These are phyloP conservation scores for Pollachius pollachius DNA, from an alignment of 2,113 vertebrate species.

Conservation along the genomic window DNA sequence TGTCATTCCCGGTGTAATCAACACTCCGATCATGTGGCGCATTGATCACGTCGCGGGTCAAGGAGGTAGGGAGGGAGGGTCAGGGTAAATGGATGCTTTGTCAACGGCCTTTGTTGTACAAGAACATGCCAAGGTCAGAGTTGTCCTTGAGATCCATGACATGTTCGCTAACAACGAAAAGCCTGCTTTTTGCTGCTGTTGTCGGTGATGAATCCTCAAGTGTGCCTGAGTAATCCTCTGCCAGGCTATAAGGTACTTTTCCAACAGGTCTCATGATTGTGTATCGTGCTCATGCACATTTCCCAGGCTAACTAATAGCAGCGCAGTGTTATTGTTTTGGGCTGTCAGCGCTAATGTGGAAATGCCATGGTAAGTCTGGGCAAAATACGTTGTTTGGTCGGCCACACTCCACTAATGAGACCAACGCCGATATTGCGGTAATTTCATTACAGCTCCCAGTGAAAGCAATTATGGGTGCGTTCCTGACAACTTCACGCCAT, in stretches of 20 bases:
- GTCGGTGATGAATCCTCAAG: conserved; percentile 33
- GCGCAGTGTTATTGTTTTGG: background rate
- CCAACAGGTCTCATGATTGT: conserved; percentile 17
- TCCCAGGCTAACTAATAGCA: too few relatives aligned
- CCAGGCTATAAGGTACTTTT: conserved; percentile 19
- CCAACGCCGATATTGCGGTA: conserved; percentile 20
- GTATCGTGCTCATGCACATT: too few relatives aligned
- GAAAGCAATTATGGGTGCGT: conserved; percentile 34
- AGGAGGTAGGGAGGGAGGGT: conserved; percentile 16
- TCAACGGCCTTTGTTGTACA: conserved; percentile 14
- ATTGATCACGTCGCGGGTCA: conserved; percentile 26
- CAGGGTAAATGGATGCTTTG: background rate
- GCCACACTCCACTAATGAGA: conserved; percentile 21
- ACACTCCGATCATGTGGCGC: conserved; percentile 25
- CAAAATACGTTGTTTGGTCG: conserved; percentile 10
- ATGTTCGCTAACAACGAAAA: conserved; percentile 6
- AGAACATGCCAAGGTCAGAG: conserved; percentile 30
- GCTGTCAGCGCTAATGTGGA: conserved; percentile 10
- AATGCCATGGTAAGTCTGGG: conserved; percentile 11
- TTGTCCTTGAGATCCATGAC: background rate
- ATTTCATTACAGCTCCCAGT: conserved; percentile 39
- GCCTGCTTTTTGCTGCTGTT: conserved; percentile 24
- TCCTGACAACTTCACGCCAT: conserved; percentile 32
- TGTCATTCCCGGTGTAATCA: conserved; percentile 31
- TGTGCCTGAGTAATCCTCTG: background rate